These are phyloP conservation scores for Typhlomys cinereus DNA, from an alignment of 2,113 vertebrate genomes.

Conservation along the genomic window DNA sequence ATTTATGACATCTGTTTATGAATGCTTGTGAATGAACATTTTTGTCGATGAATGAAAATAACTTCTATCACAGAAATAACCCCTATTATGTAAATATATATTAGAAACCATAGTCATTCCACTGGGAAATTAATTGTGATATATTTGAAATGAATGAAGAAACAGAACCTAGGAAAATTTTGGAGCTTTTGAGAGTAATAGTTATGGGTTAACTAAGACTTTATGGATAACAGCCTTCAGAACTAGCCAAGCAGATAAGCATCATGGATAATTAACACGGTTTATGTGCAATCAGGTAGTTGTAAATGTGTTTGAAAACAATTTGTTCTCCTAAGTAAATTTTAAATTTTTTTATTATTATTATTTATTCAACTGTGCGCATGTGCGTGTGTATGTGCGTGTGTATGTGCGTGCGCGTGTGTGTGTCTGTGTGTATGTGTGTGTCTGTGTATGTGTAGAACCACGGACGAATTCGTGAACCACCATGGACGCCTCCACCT, in stretches of 20 bases:
- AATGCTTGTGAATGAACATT: no score
- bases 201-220: neutral
- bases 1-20: no score
- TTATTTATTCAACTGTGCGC: no score
- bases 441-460: no score
- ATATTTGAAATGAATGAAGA: conserved; percentile 5
- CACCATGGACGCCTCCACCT: no score
- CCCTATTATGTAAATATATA: neutral
- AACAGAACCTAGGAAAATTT: neutral
- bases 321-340: conserved; percentile 66
- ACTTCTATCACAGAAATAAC: neutral
- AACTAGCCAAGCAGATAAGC: conserved; percentile 44
- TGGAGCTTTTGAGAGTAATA: neutral
- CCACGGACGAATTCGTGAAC: no score
- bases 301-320: conserved; percentile 67
- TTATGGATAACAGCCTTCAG: neutral
- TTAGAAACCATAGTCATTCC: neutral
- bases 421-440: no score
- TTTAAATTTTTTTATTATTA: no score
- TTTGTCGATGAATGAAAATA: no score
- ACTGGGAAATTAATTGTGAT: neutral
- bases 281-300: conserved; percentile 42
- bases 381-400: no score
- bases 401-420: no score
- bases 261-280: conserved; percentile 51